phyloP scores from a whole-genome alignment of 1,140 invertebrate genomes.

The Drosophila pachea region DNA sequence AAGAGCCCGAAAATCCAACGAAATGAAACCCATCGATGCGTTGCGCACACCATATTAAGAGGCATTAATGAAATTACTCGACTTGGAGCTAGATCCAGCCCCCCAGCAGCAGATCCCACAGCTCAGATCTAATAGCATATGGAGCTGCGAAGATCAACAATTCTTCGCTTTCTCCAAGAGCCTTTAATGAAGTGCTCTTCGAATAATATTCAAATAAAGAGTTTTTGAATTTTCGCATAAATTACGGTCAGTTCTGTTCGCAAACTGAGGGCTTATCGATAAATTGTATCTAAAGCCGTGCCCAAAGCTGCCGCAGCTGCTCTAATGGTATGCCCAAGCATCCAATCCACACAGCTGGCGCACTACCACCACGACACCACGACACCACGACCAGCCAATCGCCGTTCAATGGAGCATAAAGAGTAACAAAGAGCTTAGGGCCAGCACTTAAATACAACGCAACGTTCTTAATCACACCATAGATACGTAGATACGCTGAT shows the following conservation, averaged over 20 bases:
- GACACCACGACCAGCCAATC: slow-evolving; percentile 10
- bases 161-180: too few species aligned
- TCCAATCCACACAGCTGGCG: slow-evolving; percentile 21
- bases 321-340: slow-evolving; percentile 43
- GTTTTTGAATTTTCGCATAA: slow-evolving; percentile 4
- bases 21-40: slow-evolving; percentile 61
- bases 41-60: slow-evolving; percentile 40
- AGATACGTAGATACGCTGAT: slow-evolving; percentile 37
- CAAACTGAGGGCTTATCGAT: slow-evolving; percentile 27
- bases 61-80: slow-evolving; percentile 61
- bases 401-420: slow-evolving; percentile 42
- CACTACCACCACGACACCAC: background rate
- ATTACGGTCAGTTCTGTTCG: slow-evolving; percentile 2
- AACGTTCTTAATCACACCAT: slow-evolving; percentile 68
- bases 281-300: slow-evolving; percentile 32
- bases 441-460: slow-evolving; percentile 66
- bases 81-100: background rate
- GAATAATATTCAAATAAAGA: background rate
- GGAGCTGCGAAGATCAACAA: too few species aligned
- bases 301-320: slow-evolving; percentile 26
- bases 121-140: background rate
- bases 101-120: background rate
- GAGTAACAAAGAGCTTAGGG: slow-evolving; percentile 58
- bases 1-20: slow-evolving; percentile 31
- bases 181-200: too few species aligned